Percentiles rank a stretch among this genome's conserved stretches.
These are phyloP conservation scores for Laupala kohalensis DNA, from an alignment of 1,140 invertebrate species.

Conservation along the genomic window DNA sequence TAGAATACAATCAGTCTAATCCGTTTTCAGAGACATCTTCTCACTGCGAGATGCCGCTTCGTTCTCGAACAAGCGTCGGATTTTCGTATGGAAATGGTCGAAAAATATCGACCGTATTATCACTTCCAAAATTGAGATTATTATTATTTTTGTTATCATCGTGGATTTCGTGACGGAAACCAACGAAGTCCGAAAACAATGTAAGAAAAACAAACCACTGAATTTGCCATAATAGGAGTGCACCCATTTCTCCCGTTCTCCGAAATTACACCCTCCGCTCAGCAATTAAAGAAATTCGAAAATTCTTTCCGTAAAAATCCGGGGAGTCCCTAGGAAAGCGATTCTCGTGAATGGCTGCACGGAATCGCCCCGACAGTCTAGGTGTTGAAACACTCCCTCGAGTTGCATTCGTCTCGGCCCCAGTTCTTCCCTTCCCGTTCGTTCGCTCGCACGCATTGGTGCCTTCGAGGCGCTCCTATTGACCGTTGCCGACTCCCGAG, in stretches of 20 bases:
- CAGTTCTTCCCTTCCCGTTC: not conserved
- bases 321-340: conserved; percentile 20
- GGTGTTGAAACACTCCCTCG: conserved; percentile 7
- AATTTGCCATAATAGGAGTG: too few relatives aligned
- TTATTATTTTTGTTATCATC: not conserved
- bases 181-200: not conserved
- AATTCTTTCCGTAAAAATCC: not conserved
- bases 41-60: not conserved
- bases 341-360: conserved; percentile 36
- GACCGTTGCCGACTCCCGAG: not conserved
- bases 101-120: too few relatives aligned
- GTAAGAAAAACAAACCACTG: not conserved
- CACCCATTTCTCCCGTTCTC: not conserved
- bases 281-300: not conserved
- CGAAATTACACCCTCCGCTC: not conserved
- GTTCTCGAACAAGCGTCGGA: not conserved
- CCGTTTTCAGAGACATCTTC: not conserved
- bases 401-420: conserved; percentile 4
- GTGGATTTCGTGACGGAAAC: not conserved
- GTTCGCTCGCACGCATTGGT: not conserved
- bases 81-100: too few relatives aligned
- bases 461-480: not conserved
- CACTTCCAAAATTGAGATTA: not conserved
- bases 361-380: conserved; percentile 21
- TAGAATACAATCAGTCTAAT: not conserved